Conservation (phyloP, 2,113 vertebrate genomes). For the Percina caprodes region DNA sequence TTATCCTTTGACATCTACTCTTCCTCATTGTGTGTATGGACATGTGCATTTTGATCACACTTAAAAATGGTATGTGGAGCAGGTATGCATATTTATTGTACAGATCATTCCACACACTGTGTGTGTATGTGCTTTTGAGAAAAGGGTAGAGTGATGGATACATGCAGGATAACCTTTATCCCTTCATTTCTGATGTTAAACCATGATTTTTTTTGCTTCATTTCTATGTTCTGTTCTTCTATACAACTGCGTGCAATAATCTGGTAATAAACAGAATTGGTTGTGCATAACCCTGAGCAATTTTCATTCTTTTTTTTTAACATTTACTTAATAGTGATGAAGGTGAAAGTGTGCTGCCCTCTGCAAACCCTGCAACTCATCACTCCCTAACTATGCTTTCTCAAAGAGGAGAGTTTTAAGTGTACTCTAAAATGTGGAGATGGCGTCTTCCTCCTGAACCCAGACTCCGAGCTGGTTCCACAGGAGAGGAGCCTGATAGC, state of each 20-base stretch:
- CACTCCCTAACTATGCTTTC: too few species aligned
- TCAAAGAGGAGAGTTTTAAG: too few species aligned
- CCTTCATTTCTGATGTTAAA: slow-evolving; percentile 43
- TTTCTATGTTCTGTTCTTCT: slow-evolving; percentile 51
- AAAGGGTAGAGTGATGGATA: slow-evolving; percentile 25
- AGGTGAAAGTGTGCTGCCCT: not conserved
- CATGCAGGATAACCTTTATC: slow-evolving; percentile 13
- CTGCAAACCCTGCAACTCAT: too few species aligned
- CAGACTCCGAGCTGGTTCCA: too few species aligned
- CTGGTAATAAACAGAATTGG: slow-evolving; percentile 58
- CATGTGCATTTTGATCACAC: slow-evolving; percentile 35
- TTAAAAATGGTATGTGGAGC: slow-evolving; percentile 35
- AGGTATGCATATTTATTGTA: slow-evolving; percentile 64
- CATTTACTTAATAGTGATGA: not conserved
- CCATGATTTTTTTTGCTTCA: slow-evolving; percentile 9
- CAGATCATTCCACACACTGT: slow-evolving; percentile 68
- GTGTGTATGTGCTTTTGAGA: slow-evolving; percentile 45
- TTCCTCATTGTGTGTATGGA: slow-evolving; percentile 17
- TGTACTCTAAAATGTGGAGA: too few species aligned
- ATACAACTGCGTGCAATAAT: slow-evolving; percentile 63
- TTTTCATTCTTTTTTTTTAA: not conserved
- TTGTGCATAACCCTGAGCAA: not conserved
- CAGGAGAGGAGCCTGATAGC: too few species aligned
- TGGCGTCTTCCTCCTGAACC: too few species aligned
- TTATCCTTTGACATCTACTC: slow-evolving; percentile 12